Base-by-base conservation (phyloP, 2,888 invertebrate species). In the Eumacrocentrus americanus region DNA sequence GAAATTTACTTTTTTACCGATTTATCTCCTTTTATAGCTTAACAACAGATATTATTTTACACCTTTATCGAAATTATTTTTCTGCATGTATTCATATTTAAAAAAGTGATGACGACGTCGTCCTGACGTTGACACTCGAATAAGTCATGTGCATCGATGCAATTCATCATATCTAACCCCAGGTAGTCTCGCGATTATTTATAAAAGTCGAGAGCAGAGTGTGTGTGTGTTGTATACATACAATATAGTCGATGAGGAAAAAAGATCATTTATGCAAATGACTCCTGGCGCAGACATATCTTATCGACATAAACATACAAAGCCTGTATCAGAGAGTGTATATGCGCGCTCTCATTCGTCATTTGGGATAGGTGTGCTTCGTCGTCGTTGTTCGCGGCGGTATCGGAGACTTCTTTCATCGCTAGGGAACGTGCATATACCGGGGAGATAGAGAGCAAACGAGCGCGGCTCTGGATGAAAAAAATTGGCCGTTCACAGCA, bases 261-360 rank as follows among this genome's bases (percentile, higher is more conserved):
- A 51, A 61, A 56, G 54, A 56, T 29, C n/a, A 59, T 65, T 63
- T 63, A 67, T 67, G 66, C 65, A 65, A 67, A 67, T 62, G 66
- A 64, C 61, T 57, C 42, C 58, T 64, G 62, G 58, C 38, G 50
- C 58, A 60, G 60, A 58, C 37, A 38, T 47, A 20, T 48, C 54
- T 48, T 60, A 65, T 67, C 67, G 61, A 63, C 61, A 62, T 63
- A 63, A 62, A 64, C 62, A 55, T 47, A 48, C 57, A 38, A 37
- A n/a, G n/a, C n/a, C n/a, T n/a, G n/a, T n/a, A n/a, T n/a, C n/a
- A n/a, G n/a, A 46, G n/a, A 25, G 51, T 50, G 22, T 22, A 23
- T 37, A 29, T 48, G 48, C 57, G 51, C 46, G 48, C 5, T 52
- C 57, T 63, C 65, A 61, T 67, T 62, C 65, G 63, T 65, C 67